Base-by-base conservation (phyloP, 2,113 vertebrate genomes). In the Leptobrachium ailaonicum region DNA sequence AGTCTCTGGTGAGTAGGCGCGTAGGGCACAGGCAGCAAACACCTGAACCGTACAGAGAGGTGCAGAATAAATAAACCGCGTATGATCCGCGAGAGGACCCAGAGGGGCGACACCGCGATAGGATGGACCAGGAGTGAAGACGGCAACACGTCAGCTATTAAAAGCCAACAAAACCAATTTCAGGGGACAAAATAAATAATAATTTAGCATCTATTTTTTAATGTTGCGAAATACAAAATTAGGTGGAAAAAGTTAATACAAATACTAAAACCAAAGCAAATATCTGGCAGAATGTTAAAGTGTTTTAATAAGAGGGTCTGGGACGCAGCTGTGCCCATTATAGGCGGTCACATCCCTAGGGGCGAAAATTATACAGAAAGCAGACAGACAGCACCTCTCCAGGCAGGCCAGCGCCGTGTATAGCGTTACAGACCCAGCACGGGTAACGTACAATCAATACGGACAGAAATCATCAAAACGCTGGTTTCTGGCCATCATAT, bases 1-100 rank as follows among this genome's bases (percentile, higher is more conserved):
- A 66, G 64, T 75, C 79, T 81, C 79, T 75, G 72, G 79, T 67
- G 79, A 81, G 53, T 4, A 80, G 72, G 64, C 79, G 50, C 14
- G 54, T 6, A 74, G 20, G 41, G 77, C 69, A 20, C 42, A 66
- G 14, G n/a, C 42, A 66, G 14, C 77, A 73, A 50, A 66, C 77
- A 79, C 72, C 79, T 69, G 79, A 81, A 72, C 58, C 72, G 40
- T 41, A 0, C 44, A 44, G 47, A 10, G 64, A 62, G 44, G 20
- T 32, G 20, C 20, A 60, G 1, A 6, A 10, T 56, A 50, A 50
- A 50, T 50, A 50, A 50, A 8, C 47, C 47, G 8, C 47, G 1
- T 50, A 5, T 1, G 8, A 50, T 50, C 8, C 47, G 8, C 47
- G 20, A 50, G 47, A 50, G 47, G 47, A 50, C 47, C 8, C 4